Conservation (phyloP, 2,797 vertebrate species). For the Oreochromis grahami region DNA sequence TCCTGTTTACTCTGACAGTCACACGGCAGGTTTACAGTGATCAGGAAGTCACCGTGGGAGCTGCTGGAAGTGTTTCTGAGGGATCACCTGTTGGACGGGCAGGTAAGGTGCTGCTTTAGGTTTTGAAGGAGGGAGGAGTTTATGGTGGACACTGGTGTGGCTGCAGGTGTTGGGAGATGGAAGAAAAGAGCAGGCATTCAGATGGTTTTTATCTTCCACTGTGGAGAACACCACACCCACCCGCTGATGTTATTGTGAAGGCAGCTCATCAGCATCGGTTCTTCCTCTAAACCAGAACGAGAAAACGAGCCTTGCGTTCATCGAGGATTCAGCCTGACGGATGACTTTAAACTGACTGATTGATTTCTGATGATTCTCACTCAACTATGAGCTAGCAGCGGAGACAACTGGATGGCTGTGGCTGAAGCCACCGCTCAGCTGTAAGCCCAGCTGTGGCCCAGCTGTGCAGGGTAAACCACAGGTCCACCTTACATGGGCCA, state of each 20-base stretch:
- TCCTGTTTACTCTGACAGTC: constrained; percentile 18
- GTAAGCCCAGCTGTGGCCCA: fast-evolving
- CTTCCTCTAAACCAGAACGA: too few species aligned
- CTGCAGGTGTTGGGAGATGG: neutral
- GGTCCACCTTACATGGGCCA: neutral
- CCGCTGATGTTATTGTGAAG: neutral
- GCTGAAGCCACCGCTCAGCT: neutral
- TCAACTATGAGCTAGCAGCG: neutral
- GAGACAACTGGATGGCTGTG: fast-evolving
- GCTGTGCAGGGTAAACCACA: neutral
- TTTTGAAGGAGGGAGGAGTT: neutral
- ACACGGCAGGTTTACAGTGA: neutral
- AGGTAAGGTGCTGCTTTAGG: neutral
- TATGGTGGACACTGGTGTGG: neutral
- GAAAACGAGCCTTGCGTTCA: neutral
- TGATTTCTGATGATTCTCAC: neutral
- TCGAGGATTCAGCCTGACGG: neutral
- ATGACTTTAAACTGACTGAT: neutral
- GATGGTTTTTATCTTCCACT: neutral
- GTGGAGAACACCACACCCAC: neutral
- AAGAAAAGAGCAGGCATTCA: neutral
- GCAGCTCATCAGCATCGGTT: neutral
- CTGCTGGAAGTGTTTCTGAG: neutral
- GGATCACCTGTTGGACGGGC: neutral
- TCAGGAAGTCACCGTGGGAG: neutral